Percentiles rank a stretch among this genome's conserved stretches.
Conservation (phyloP, 2,113 vertebrate genomes). For the Barbus barbus region DNA sequence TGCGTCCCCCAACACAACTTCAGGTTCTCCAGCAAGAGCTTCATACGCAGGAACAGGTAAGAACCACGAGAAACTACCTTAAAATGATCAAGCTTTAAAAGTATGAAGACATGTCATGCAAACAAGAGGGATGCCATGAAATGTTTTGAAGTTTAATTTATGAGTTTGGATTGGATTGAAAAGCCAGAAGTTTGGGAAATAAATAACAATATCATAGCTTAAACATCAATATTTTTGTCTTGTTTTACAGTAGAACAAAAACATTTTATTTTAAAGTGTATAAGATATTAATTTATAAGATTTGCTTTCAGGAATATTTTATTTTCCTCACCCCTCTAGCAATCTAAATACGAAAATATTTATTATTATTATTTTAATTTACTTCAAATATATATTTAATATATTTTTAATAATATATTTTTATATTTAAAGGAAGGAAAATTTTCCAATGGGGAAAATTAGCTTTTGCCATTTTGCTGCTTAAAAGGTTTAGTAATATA, state of each 20-base stretch:
- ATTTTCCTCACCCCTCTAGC: too few relatives aligned
- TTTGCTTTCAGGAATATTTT: neutral
- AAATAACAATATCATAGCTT: neutral
- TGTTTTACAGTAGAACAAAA: neutral
- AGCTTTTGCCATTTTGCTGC: neutral
- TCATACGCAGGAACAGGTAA: conserved; percentile 81
- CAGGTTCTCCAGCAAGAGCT: conserved; percentile 78
- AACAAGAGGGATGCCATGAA: neutral
- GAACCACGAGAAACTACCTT: neutral
- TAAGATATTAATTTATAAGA: neutral
- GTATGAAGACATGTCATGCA: neutral
- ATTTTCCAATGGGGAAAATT: too few relatives aligned
- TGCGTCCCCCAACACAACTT: conserved; percentile 80
- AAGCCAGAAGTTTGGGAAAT: neutral
- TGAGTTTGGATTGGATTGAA: neutral
- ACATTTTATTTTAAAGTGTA: neutral
- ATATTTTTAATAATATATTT: too few relatives aligned
- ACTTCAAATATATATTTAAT: too few relatives aligned
- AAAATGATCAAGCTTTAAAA: neutral
- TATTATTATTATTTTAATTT: neutral
- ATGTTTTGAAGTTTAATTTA: neutral
- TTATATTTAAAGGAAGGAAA: neutral
- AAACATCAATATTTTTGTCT: neutral
- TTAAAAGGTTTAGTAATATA: neutral
- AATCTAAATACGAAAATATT: too few relatives aligned